Conservation (phyloP, 1,140 invertebrate species). For the Physella acuta region DNA sequence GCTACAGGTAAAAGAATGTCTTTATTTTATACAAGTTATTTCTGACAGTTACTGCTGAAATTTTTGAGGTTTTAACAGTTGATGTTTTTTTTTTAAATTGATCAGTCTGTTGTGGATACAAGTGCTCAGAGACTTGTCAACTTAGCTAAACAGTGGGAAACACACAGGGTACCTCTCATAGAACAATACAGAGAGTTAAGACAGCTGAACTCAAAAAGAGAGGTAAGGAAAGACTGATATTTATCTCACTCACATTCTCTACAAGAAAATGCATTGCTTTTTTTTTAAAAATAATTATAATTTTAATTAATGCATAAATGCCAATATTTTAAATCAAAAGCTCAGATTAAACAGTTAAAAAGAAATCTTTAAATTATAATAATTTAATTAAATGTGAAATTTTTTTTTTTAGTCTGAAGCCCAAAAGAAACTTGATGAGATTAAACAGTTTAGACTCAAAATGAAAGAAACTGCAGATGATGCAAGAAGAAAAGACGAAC, state of each 20-base stretch:
- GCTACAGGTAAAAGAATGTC: slow-evolving; percentile 48
- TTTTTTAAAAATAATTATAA: too few species aligned
- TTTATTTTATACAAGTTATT: neutral
- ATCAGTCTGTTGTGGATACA: slow-evolving; percentile 65
- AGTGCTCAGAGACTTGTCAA: slow-evolving; percentile 67
- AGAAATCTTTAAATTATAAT: neutral
- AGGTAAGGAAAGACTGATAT: slow-evolving; percentile 57
- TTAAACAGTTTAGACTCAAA: slow-evolving; percentile 59
- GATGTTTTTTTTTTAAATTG: neutral
- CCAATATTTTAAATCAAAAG: too few species aligned
- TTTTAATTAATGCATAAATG: too few species aligned
- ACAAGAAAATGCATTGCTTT: too few species aligned
- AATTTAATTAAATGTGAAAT: neutral
- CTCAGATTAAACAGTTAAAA: too few species aligned
- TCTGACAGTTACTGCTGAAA: neutral
- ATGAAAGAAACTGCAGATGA: slow-evolving; percentile 64
- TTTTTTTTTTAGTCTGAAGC: slow-evolving; percentile 60
- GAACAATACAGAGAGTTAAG: slow-evolving; percentile 67
- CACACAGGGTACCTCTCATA: slow-evolving; percentile 69
- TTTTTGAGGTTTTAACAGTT: slow-evolving; percentile 7
- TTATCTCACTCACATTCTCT: too few species aligned
- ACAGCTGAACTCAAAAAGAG: slow-evolving; percentile 65
- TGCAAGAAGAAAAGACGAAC: slow-evolving; percentile 62
- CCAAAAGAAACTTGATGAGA: slow-evolving; percentile 61
- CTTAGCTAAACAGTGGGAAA: slow-evolving; percentile 72